Evolutionary conservation across 2,888 invertebrate genomes (phyloP).

Genomic region (Protonemura montana): DNA sequence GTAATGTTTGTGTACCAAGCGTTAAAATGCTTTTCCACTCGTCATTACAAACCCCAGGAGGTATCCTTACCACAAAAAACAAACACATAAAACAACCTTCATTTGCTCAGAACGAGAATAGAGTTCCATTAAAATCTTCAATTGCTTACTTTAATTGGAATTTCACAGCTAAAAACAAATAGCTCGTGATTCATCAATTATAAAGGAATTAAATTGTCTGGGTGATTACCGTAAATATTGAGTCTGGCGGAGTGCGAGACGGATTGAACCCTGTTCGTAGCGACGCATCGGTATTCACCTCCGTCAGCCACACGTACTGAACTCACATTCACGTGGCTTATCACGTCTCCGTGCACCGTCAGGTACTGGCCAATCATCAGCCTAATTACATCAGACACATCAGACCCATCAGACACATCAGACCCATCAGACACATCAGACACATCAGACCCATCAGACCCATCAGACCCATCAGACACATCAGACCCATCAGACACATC

Average conservation of each 20-base stretch:
- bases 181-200: neutral
- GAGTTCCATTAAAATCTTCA: neutral
- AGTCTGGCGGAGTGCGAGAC: constrained; percentile 62
- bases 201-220: neutral
- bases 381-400: constrained; percentile 52
- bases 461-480: too few relatives aligned
- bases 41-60: neutral
- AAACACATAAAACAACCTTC: neutral
- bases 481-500: too few relatives aligned
- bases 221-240: constrained; percentile 65
- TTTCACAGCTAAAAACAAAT: neutral
- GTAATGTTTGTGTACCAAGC: neutral
- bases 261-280: constrained; percentile 62
- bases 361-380: constrained; percentile 63
- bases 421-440: too few relatives aligned
- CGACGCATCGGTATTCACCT: constrained; percentile 65
- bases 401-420: too few relatives aligned
- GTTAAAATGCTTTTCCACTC: neutral
- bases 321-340: constrained; percentile 62
- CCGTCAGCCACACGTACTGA: constrained; percentile 62
- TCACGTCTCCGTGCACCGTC: constrained; percentile 62
- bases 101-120: neutral
- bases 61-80: neutral
- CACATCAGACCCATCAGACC: too few relatives aligned
- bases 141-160: constrained; percentile 7